Conservation (phyloP, 2,888 invertebrate genomes). For the Morinoia aosen region DNA sequence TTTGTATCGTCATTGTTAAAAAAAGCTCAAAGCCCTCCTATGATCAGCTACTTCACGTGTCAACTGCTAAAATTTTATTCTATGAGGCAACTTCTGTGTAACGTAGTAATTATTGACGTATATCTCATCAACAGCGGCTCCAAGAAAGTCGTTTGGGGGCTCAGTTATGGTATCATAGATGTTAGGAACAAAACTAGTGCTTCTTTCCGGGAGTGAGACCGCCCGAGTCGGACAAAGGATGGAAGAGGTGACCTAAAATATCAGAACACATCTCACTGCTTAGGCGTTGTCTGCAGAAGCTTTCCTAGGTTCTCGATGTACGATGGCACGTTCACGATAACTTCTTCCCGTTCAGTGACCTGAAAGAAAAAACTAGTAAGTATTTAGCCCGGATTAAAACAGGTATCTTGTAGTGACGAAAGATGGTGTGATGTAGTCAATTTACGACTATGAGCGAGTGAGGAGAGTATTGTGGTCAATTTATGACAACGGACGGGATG, state of each 20-base stretch:
- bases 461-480: too few species aligned
- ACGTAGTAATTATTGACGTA: not conserved
- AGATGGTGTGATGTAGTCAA: too few species aligned
- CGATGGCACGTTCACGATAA: slow-evolving; percentile 88
- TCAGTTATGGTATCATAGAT: not conserved
- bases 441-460: too few species aligned
- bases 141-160: not conserved
- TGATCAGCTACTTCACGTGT: too few species aligned
- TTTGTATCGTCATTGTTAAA: too few species aligned
- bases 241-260: not conserved
- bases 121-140: not conserved
- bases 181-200: not conserved
- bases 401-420: too few species aligned
- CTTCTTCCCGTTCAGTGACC: slow-evolving; percentile 78
- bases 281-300: slow-evolving; percentile 76
- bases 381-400: not conserved
- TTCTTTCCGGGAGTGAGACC: not conserved
- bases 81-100: too few species aligned
- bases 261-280: slow-evolving; percentile 71
- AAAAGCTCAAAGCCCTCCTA: too few species aligned
- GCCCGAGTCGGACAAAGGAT: not conserved
- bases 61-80: too few species aligned
- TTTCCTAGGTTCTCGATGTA: slow-evolving; percentile 83
- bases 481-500: too few species aligned
- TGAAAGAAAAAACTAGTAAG: slow-evolving; percentile 62